Base-by-base conservation (phyloP, 1,140 invertebrate species). In the Centruroides vittatus region DNA sequence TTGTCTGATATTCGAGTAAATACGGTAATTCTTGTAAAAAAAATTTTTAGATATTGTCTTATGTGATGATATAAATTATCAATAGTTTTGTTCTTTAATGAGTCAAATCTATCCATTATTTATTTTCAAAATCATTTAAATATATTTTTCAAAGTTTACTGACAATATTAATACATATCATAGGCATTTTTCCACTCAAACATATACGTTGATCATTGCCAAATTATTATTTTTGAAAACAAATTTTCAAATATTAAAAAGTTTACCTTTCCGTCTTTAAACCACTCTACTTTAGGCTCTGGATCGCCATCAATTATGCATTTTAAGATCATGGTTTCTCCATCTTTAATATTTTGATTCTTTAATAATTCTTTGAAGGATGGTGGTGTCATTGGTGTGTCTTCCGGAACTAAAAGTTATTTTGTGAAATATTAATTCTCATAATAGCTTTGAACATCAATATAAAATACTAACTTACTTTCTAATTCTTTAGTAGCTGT, bases 401-500 rank as follows among this genome's bases (percentile, higher is more conserved):
- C 63, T 55, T 67, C 66, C 5, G 66, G 66, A 49, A 67, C 66
- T 67, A 34, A 49, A 63, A 60, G 47, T 23, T 23, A 23, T 23
- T 23, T 23, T 23, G 23, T 23, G 23, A 23, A 63, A 58, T 41
- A 34, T 34, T 5, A 53, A 55, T 34, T 13, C n/a, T 13, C 35
- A 51, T 50, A 12, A 35, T 35, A 13, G 12, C 11, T 23, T 23
- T 23, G 0, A 23, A 23, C 23, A 23, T 23, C 23, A 7, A 23
- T 23, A 23, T 23, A 23, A 23, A 23, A 54, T 7, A 9, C 23
- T 46, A 10, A 81, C 84, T 80, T 79, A 91, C 88, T 78, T 70
- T 88, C 84, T 63, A 94, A 74, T 77, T 94, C 90, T 77, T 92
- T 93, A 1, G 90, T 94, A 34, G 88, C 81, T 72, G 85, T 92